These are phyloP conservation scores for Mola mola DNA, from an alignment of 2,113 vertebrate species.

Conservation along the genomic window DNA sequence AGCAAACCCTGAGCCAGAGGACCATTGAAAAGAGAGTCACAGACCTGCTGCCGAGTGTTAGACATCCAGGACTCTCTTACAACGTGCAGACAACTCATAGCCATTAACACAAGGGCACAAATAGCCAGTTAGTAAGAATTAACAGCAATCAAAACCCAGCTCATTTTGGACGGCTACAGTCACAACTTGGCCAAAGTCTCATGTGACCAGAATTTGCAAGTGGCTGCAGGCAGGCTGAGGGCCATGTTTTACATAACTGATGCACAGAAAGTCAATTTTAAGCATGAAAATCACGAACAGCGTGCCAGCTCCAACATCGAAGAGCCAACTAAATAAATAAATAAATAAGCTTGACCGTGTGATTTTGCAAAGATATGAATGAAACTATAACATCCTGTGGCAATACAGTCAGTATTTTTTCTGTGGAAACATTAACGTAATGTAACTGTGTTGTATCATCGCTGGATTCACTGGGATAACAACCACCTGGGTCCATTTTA, in stretches of 20 bases:
- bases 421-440: conserved; percentile 12
- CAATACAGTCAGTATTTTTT: too few relatives aligned
- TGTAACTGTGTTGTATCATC: neutral
- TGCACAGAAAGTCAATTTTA: conserved; percentile 50
- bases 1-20: conserved; percentile 88
- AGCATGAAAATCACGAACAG: conserved; percentile 57
- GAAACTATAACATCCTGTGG: conserved; percentile 33
- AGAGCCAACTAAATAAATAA: too few relatives aligned
- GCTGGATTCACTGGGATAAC: conserved; percentile 13
- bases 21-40: conserved; percentile 20
- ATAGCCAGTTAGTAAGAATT: conserved; percentile 4
- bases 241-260: conserved; percentile 42
- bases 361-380: conserved; percentile 28
- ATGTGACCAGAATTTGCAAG: conserved; percentile 52
- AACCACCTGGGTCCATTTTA: neutral
- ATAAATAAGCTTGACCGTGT: too few relatives aligned
- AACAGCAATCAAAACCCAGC: conserved; percentile 6
- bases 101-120: neutral
- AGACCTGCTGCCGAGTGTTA: neutral
- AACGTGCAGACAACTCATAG: neutral
- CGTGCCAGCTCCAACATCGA: conserved; percentile 64
- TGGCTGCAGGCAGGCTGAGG: conserved; percentile 44
- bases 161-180: conserved; percentile 32
- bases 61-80: neutral
- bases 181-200: conserved; percentile 35